Evolutionary conservation across 1,140 invertebrate species (phyloP).

Genomic region (Araneus ventricosus): DNA sequence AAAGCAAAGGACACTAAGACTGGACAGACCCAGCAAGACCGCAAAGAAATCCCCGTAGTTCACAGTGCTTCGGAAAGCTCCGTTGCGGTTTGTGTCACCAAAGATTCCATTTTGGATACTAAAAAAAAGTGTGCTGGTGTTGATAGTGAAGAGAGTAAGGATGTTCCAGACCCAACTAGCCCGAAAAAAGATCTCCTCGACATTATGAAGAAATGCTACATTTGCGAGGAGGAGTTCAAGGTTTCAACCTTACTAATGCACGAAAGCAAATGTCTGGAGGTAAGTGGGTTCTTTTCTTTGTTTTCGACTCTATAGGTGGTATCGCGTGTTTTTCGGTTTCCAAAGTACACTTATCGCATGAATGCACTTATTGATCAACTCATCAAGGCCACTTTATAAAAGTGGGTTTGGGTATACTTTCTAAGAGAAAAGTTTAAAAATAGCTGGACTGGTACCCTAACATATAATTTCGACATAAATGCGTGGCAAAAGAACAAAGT

Average conservation of each 20-base stretch:
- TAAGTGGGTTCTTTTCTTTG: constrained; percentile 27
- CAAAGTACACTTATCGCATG: background rate
- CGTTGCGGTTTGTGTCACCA: background rate
- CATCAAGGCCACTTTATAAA: background rate
- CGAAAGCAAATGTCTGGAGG: constrained; percentile 80
- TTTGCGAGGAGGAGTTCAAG: constrained; percentile 81
- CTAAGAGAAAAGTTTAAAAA: too few relatives aligned
- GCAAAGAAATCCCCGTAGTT: background rate
- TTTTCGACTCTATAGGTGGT: background rate
- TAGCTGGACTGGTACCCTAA: too few relatives aligned
- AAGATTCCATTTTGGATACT: background rate
- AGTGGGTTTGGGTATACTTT: background rate
- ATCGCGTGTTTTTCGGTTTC: background rate
- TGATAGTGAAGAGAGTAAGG: background rate
- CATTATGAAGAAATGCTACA: constrained; percentile 79
- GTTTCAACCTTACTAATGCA: constrained; percentile 78
- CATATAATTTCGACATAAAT: too few relatives aligned
- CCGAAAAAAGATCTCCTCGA: background rate
- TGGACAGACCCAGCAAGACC: background rate
- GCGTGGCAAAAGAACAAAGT: too few relatives aligned
- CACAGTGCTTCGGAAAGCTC: constrained; percentile 2
- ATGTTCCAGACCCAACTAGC: background rate
- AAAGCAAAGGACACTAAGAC: background rate
- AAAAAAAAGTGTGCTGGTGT: background rate
- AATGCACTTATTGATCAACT: background rate